Conservation (phyloP, 2,888 invertebrate genomes). For the Agelastica alni region DNA sequence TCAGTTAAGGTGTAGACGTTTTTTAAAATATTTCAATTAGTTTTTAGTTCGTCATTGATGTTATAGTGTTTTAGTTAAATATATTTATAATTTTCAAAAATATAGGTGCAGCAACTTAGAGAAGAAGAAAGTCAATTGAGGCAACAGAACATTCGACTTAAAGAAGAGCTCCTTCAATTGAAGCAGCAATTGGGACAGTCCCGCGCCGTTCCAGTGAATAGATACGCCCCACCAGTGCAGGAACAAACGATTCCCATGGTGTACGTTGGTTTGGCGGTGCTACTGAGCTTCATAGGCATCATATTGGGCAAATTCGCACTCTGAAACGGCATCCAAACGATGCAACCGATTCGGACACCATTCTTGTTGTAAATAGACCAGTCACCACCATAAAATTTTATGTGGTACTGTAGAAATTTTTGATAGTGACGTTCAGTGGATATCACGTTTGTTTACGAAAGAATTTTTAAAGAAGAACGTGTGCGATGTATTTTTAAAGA, state of each 20-base stretch:
- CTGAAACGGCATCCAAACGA: constrained; percentile 61
- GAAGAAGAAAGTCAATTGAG: constrained; percentile 79
- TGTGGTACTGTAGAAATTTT: constrained; percentile 23
- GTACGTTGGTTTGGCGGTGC: constrained; percentile 68
- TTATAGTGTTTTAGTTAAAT: too few species aligned
- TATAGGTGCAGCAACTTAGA: constrained; percentile 73
- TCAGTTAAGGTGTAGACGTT: background rate
- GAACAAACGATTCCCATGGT: constrained; percentile 65
- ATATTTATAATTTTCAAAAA: too few species aligned
- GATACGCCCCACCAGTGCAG: constrained; percentile 65
- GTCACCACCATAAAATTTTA: constrained; percentile 14
- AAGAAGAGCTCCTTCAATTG: constrained; percentile 71
- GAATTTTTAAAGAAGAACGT: too few species aligned
- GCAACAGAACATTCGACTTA: constrained; percentile 84
- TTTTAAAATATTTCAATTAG: background rate
- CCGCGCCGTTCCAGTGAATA: constrained; percentile 45
- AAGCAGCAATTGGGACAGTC: constrained; percentile 57
- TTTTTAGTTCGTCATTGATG: too few species aligned
- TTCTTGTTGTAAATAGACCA: constrained; percentile 25
- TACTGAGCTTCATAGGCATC: constrained; percentile 73
- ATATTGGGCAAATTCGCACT: constrained; percentile 81
- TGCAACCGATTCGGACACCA: constrained; percentile 20
- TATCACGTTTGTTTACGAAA: too few species aligned
- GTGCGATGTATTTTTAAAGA: too few species aligned
- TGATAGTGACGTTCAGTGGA: constrained; percentile 19